Base-by-base conservation (phyloP, 2,888 invertebrate species). In the Drosophila longiperda region DNA sequence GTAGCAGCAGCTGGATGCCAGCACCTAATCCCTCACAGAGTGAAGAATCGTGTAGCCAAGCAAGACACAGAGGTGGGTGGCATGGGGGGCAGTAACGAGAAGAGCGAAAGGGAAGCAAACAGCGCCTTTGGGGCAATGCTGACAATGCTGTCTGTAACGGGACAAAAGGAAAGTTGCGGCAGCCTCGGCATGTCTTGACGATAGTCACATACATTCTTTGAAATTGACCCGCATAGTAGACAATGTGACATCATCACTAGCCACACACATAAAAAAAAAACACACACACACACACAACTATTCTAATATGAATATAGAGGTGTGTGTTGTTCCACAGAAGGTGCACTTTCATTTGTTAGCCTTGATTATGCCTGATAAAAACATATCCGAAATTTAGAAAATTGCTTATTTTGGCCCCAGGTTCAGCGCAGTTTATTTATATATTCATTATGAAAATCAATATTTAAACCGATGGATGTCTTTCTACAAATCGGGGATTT, bases 161-260 rank as follows among this genome's bases (percentile, higher is more conserved):
- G 40, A 45, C 55, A 59, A 59, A 65, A 52, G 65, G n/a, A 60
- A 63, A 57, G 70, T 54, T 60, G 55, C 40, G 58, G 57, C 58
- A 57, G 69, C 73, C 73, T 63, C 71, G 72, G 73, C 82, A 75
- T 84, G 75, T 75, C 84, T 73, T 70, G 70, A 74, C 77, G 73
- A 83, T 83, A 74, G 75, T 72, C 80, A 67, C 77, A 79, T 76
- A 80, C 52, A 80, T 82, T 84, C 77, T 75, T 84, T 75, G 52
- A 80, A 80, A 82, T 82, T 87, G 90, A 90, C 90, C 90, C 80
- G 80, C 88, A 87, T 84, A 71, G 62, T 66, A 75, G 50, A 76
- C 45, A 54, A 78, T 82, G 87, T 89, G 90, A 85, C 88, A 90
- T 82, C 88, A 84, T 73, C 79, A 42, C 66, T 20, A 57, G 50